These are phyloP conservation scores for Laticauda colubrina DNA, from an alignment of 2,113 vertebrate genomes.

Conservation along the genomic window DNA sequence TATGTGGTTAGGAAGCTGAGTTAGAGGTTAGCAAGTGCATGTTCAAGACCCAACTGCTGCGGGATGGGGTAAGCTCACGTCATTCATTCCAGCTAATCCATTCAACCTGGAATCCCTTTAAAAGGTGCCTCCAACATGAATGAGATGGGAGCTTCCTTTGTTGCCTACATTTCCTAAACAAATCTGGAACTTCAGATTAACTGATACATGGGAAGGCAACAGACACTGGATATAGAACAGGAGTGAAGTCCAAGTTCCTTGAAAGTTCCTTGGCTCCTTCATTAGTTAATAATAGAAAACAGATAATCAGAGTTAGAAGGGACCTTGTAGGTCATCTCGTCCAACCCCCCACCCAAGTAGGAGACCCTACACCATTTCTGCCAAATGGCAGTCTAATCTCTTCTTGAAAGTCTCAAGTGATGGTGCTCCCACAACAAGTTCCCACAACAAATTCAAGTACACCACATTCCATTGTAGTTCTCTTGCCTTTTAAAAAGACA, in stretches of 20 bases:
- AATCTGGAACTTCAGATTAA: background rate
- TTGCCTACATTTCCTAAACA: background rate
- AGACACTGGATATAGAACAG: background rate
- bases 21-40: background rate
- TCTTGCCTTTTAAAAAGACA: background rate
- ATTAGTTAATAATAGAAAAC: background rate
- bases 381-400: no score
- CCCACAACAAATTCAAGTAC: background rate
- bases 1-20: background rate
- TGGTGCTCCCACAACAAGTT: no score
- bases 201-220: background rate
- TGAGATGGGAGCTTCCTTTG: background rate
- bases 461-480: background rate
- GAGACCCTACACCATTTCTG: no score
- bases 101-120: background rate
- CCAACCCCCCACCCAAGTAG: no score
- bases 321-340: no score
- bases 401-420: no score
- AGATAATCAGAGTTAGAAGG: no score
- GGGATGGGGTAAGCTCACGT: background rate
- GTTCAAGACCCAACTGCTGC: background rate
- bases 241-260: background rate
- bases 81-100: background rate
- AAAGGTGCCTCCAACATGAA: background rate
- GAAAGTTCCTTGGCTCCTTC: background rate